Evolutionary conservation across 2,888 invertebrate genomes (phyloP).

Genomic region (Argyresthia goedartella): DNA sequence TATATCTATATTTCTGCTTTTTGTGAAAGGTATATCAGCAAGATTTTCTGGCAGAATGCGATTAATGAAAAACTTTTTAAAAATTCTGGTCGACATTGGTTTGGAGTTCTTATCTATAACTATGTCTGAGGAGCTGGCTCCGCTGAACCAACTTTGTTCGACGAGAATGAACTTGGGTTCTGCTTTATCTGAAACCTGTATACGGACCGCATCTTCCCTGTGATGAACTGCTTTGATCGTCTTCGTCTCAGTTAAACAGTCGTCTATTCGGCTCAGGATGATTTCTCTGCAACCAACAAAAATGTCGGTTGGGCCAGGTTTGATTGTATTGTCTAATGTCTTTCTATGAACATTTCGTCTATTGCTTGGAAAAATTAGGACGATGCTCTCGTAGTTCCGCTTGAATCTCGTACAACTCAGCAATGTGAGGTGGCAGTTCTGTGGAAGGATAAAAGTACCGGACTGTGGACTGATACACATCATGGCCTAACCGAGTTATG

Average conservation of each 20-base stretch:
- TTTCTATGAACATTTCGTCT: too few species aligned
- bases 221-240: not conserved
- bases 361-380: too few species aligned
- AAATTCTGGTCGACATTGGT: not conserved
- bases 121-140: constrained; percentile 29
- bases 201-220: not conserved
- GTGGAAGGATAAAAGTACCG: constrained; percentile 30
- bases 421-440: constrained; percentile 37
- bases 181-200: not conserved
- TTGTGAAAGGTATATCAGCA: constrained; percentile 28
- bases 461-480: constrained; percentile 29
- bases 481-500: constrained; percentile 35
- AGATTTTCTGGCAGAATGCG: constrained; percentile 20
- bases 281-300: too few species aligned
- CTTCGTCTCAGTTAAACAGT: too few species aligned
- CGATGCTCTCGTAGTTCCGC: constrained; percentile 17
- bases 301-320: too few species aligned
- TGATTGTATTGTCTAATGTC: too few species aligned
- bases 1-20: constrained; percentile 13
- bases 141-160: constrained; percentile 28
- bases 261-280: too few species aligned
- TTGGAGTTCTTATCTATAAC: constrained; percentile 19
- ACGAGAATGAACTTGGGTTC: constrained; percentile 30
- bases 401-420: constrained; percentile 29
- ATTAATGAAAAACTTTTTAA: constrained; percentile 5